Base-by-base conservation (phyloP, 2,113 vertebrate species). In the Puffinus mauretanicus region DNA sequence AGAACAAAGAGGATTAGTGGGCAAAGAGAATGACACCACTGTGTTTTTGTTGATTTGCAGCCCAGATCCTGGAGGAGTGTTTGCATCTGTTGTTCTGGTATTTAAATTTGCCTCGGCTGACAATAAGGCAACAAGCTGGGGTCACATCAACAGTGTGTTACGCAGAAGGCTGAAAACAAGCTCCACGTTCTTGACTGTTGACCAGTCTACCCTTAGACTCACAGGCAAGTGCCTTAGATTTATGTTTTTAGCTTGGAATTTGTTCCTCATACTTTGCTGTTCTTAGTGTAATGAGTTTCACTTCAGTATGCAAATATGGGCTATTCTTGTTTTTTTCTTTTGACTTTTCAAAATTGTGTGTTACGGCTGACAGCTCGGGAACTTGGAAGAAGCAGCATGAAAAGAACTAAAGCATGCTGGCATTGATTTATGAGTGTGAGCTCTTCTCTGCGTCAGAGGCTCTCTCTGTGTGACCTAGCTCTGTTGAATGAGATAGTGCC, bases 201-300 rank as follows among this genome's bases (percentile, higher is more conserved):
- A 98, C 42, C 21, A 55, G 64, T 97, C 98, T 52, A 93, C 94
- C 44, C 75, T 98, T 61, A 92, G 19, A 47, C 95, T 98, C 77
- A 95, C 82, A 98, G 98, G 98, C 75, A 98, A 98, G 98, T 97
- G 77, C 73, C 72, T 84, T 93, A 86, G 30, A 40, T 92, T 92
- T 93, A 42, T 64, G 38, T 22, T 60, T 77, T 81, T 67, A 82
- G 40, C 32, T 60, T 86, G 78, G n/a, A 79, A 82, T 89, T 82
- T 80, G 70, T 92, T 91, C 46, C 70, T 94, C 34, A 49, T 34
- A 26, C 47, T 81, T 94, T 65, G 13, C 29, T 71, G 27, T 44
- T 88, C 76, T 82, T 22, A 52, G 38, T 15, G 7, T 65, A 66
- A 77, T 40, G 26, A n/a, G 7, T 58, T 95, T 87, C 24, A 51